Evolutionary conservation across 2,113 vertebrate genomes (phyloP).

Genomic region (Caranx ignobilis): DNA sequence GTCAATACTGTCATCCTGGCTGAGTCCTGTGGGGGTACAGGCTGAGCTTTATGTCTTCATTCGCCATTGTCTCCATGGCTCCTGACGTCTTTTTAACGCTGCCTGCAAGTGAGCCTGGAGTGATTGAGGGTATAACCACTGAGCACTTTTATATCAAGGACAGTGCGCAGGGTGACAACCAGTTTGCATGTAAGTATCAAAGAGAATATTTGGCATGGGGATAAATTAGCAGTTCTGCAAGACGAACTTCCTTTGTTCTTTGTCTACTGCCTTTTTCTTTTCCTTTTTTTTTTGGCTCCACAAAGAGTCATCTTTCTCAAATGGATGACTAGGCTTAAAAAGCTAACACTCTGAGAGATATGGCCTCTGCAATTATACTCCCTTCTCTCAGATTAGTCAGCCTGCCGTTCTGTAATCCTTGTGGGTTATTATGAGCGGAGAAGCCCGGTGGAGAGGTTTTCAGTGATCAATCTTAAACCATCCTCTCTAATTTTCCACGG

Average conservation of each 20-base stretch:
- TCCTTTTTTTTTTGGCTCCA: not conserved
- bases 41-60: conserved; percentile 46
- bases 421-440: conserved; percentile 67
- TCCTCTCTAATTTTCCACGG: conserved; percentile 82
- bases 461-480: conserved; percentile 83
- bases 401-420: conserved; percentile 66
- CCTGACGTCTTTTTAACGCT: conserved; percentile 21
- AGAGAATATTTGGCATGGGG: conserved; percentile 36
- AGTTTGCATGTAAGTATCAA: conserved; percentile 37
- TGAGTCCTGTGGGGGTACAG: conserved; percentile 11
- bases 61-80: not conserved
- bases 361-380: conserved; percentile 67
- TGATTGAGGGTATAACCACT: conserved; percentile 26
- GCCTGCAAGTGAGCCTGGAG: conserved; percentile 4
- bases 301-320: conserved; percentile 55
- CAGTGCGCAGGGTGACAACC: conserved; percentile 10
- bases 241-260: conserved; percentile 52
- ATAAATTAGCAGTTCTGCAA: conserved; percentile 47
- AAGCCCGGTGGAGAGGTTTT: conserved; percentile 66
- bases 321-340: conserved; percentile 62
- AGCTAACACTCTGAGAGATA: conserved; percentile 60
- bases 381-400: conserved; percentile 69
- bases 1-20: conserved; percentile 51
- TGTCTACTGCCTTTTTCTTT: not conserved
- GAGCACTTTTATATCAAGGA: conserved; percentile 32